These are phyloP conservation scores for Pasiphila rectangulata DNA, from an alignment of 2,888 invertebrate genomes.

Conservation along the genomic window DNA sequence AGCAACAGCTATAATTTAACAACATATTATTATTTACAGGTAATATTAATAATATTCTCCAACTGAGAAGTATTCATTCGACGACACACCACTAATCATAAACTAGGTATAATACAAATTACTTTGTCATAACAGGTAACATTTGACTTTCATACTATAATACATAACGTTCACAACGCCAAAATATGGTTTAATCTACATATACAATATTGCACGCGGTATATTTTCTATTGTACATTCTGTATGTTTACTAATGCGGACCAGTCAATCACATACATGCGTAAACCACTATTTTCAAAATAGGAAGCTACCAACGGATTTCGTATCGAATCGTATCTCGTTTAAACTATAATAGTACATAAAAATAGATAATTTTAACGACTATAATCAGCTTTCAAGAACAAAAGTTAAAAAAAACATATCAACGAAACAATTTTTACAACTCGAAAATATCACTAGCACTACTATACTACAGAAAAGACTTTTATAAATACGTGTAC, in stretches of 20 bases:
- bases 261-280: constrained; percentile 52
- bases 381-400: constrained; percentile 53
- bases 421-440: constrained; percentile 63
- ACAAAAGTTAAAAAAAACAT: constrained; percentile 46
- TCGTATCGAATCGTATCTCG: constrained; percentile 57
- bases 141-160: constrained; percentile 79
- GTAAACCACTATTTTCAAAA: constrained; percentile 62
- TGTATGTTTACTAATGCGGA: constrained; percentile 60
- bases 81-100: constrained; percentile 53
- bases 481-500: constrained; percentile 67
- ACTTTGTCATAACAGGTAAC: constrained; percentile 81
- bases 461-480: constrained; percentile 67
- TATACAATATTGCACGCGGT: constrained; percentile 80
- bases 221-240: constrained; percentile 69
- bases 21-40: constrained; percentile 70
- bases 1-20: constrained; percentile 77
- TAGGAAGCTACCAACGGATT: constrained; percentile 67
- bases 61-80: constrained; percentile 54
- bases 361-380: constrained; percentile 47
- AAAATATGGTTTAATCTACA: constrained; percentile 63
- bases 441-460: constrained; percentile 72
- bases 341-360: constrained; percentile 51
- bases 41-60: constrained; percentile 53
- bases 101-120: constrained; percentile 71
- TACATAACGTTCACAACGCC: constrained; percentile 81